Percentiles rank a stretch among this genome's conserved stretches.
These are phyloP conservation scores for Bufo gargarizans DNA, from an alignment of 2,113 vertebrate species.

Conservation along the genomic window DNA sequence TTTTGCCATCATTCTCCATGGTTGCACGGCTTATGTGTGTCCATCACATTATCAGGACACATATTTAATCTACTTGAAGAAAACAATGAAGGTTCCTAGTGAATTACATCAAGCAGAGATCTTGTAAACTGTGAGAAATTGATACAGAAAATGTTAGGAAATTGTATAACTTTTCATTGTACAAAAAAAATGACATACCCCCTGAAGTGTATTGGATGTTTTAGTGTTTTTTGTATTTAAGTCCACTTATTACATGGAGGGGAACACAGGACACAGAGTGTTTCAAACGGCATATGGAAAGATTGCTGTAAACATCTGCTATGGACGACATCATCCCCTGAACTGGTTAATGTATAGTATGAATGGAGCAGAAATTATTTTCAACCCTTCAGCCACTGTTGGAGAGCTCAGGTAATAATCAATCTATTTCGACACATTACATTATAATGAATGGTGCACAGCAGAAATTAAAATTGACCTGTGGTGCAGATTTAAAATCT, in stretches of 20 bases:
- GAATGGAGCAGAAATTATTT: slow-evolving; percentile 96
- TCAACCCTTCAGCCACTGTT: slow-evolving; percentile 94
- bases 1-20: too few relatives aligned
- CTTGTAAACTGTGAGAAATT: too few relatives aligned
- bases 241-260: slow-evolving; percentile 97
- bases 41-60: too few relatives aligned
- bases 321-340: slow-evolving; percentile 93
- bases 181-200: too few relatives aligned
- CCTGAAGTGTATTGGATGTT: background rate
- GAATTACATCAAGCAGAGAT: too few relatives aligned
- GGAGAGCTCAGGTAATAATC: slow-evolving; percentile 87
- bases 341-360: slow-evolving; percentile 96
- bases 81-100: too few relatives aligned
- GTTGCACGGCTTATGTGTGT: too few relatives aligned
- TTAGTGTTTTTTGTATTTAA: slow-evolving; percentile 61
- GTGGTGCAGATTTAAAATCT: too few relatives aligned
- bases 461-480: too few relatives aligned
- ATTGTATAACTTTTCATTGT: background rate
- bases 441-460: background rate
- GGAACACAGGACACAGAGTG: slow-evolving; percentile 87
- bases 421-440: background rate
- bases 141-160: too few relatives aligned
- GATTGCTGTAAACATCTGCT: slow-evolving; percentile 96
- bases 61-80: too few relatives aligned
- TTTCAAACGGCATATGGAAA: slow-evolving; percentile 92